These are phyloP conservation scores for Leptothorax acervorum DNA, from an alignment of 2,888 invertebrate species.

Conservation along the genomic window DNA sequence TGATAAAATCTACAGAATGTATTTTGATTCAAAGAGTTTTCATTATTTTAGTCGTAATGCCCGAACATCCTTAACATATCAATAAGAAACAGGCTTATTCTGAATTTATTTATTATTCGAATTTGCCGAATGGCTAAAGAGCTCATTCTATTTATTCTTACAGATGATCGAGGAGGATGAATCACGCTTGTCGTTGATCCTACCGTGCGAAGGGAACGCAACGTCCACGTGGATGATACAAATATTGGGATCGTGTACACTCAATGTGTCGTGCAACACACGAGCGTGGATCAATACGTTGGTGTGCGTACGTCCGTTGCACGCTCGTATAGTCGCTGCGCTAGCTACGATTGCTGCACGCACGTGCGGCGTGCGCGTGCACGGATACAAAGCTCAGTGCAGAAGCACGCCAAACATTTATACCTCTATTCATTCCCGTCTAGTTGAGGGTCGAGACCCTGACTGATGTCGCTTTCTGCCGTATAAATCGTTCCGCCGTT, in stretches of 20 bases:
- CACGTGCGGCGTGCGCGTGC: slow-evolving; percentile 72
- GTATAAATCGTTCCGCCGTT: slow-evolving; percentile 33
- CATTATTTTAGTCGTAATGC: too few relatives aligned
- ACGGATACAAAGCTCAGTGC: slow-evolving; percentile 46
- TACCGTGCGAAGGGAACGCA: slow-evolving; percentile 42
- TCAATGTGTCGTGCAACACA: slow-evolving; percentile 54
- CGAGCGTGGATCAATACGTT: slow-evolving; percentile 38
- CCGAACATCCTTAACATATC: not conserved
- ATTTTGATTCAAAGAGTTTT: too few relatives aligned
- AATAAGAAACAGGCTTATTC: not conserved
- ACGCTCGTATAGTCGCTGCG: slow-evolving; percentile 42
- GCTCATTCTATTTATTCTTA: slow-evolving; percentile 31
- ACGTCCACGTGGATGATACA: slow-evolving; percentile 52
- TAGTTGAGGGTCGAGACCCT: slow-evolving; percentile 39
- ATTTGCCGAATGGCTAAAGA: slow-evolving; percentile 23
- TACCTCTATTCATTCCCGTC: slow-evolving; percentile 66
- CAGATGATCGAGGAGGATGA: slow-evolving; percentile 24
- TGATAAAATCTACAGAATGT: too few relatives aligned
- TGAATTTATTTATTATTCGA: slow-evolving; percentile 34
- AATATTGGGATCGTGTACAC: slow-evolving; percentile 49
- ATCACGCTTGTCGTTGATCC: slow-evolving; percentile 44
- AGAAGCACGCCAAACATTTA: slow-evolving; percentile 67
- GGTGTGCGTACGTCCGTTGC: slow-evolving; percentile 33
- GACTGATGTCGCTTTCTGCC: slow-evolving; percentile 48
- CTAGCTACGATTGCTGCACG: slow-evolving; percentile 58